Evolutionary conservation across 2,113 vertebrate species (phyloP), one percentile per base, ranked within the genome.

Genomic region (Pseudopipra pipra): DNA sequence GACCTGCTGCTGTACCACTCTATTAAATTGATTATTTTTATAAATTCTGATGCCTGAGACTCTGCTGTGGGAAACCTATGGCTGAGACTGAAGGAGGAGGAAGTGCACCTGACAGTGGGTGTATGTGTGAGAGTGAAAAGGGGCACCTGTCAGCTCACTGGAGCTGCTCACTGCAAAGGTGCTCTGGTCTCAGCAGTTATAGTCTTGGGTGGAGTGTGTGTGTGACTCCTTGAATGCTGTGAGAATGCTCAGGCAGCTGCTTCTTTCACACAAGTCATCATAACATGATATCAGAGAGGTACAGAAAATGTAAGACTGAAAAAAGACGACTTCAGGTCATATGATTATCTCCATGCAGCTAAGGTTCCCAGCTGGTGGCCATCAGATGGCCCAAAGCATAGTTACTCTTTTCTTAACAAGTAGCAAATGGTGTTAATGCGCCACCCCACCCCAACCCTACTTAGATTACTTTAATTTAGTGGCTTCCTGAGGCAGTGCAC

Each of bases 241-340:
- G 39, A 30, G 39, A 63, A 31, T 27, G 37, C 11, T 46, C 25
- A 39, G n/a, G 39, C 33, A 82, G 46, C 0, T 0, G 11, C 33
- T 82, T 47, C 20, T 46, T 67, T 47, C 39, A 68, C n/a, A 61
- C 16, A 67, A 39, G 20, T 54, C 47, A 62, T 68, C 49, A 68
- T 62, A 94, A 65, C 74, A 8, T 4, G 43, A 83, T 58, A 87
- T 7, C 52, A 79, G n/a, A 55, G 41, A 87, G 19, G 5, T 61
- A 52, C 7, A 87, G 76, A 78, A 93, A 73, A 47, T 8, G 7
- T 18, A 73, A 67, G 39, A 62, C 3, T 74, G 79, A 63, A 76
- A 79, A 85, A 85, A n/a, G 44, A 39, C 51, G 14, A 30, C 55
- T 86, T 88, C 23, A 14, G 30, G 47, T 39, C 35, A 68, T 59